These are phyloP conservation scores for Gryllus bimaculatus DNA, from an alignment of 1,140 invertebrate species.

Conservation along the genomic window DNA sequence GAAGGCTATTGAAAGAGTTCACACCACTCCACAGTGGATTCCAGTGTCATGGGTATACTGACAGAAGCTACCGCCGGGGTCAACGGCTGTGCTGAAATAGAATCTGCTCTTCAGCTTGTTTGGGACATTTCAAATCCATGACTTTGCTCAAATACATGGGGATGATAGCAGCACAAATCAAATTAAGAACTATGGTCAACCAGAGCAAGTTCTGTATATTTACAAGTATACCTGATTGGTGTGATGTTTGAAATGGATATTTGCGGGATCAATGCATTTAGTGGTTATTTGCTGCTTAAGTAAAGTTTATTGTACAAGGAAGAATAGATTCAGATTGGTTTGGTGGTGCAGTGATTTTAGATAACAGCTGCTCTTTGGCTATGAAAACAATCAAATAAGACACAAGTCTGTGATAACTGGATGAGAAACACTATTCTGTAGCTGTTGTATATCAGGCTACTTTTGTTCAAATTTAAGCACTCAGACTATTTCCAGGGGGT, in stretches of 20 bases:
- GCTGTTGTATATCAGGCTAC: background rate
- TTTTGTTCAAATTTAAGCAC: constrained; percentile 5
- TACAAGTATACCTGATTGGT: background rate
- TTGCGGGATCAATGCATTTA: background rate
- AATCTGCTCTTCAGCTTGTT: background rate
- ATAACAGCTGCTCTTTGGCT: background rate
- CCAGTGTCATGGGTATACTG: constrained; percentile 92
- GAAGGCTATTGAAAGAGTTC: constrained; percentile 78
- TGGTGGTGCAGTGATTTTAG: background rate
- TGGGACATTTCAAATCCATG: background rate
- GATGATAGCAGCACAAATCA: background rate
- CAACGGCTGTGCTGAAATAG: constrained; percentile 17
- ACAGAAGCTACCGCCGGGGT: constrained; percentile 35
- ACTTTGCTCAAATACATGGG: background rate
- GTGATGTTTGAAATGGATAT: background rate
- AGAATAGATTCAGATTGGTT: background rate
- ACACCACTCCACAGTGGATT: constrained; percentile 89
- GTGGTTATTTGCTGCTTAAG: background rate
- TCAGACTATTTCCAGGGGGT: background rate
- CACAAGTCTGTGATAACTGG: constrained; percentile 3
- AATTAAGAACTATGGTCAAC: background rate
- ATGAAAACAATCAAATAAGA: constrained; percentile 3
- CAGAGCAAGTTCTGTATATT: background rate
- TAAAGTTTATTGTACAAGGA: background rate
- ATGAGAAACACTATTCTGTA: background rate